Base-by-base conservation (phyloP, 1,140 invertebrate genomes). In the Hyles vespertilio region DNA sequence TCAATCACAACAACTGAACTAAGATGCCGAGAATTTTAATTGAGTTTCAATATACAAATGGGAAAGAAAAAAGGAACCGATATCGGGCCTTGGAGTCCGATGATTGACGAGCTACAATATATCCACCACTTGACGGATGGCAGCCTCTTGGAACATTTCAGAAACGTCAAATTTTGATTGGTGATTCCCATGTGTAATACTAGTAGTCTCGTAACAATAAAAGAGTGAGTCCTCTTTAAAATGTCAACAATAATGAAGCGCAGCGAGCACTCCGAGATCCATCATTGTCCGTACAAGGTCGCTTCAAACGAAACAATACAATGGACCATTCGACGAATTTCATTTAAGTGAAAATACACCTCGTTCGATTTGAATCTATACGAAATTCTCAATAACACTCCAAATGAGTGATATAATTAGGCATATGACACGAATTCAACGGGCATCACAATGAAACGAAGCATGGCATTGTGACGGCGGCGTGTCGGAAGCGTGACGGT, bases 181-280 rank as follows among this genome's bases (percentile, higher is more conserved):
- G 84, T 87, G 72, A 81, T 82, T 86, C 85, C 85, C 85, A 86
- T 88, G 84, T 88, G 85, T 88, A 88, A 88, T 82, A 88, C 85
- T 78, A 75, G 85, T 85, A 88, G 85, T 74, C 74, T 72, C 66
- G 32, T 59, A 22, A 10, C 72, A 81, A 85, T 79, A 65, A 80
- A 74, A 72, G 70, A 68, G 56, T 61, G 32, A 69, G 65, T 62
- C 59, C 64, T 72, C 63, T 65, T 71, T 62, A 66, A 47, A 72
- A 70, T 57, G 66, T 65, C 65, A 68, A 51, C 32, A 33, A 62
- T 69, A 79, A 82, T 79, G 72, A 78, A 67, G 58, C 69, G 70
- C 63, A 61, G 62, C 61, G 54, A 56, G 56, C 45, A 57, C 36
- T 56, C 61, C 56, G 53, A 73, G 68, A 88, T 88, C 79, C 72